These are phyloP conservation scores for Ctenodactylus gundi DNA, from an alignment of 2,113 vertebrate genomes.

Conservation along the genomic window DNA sequence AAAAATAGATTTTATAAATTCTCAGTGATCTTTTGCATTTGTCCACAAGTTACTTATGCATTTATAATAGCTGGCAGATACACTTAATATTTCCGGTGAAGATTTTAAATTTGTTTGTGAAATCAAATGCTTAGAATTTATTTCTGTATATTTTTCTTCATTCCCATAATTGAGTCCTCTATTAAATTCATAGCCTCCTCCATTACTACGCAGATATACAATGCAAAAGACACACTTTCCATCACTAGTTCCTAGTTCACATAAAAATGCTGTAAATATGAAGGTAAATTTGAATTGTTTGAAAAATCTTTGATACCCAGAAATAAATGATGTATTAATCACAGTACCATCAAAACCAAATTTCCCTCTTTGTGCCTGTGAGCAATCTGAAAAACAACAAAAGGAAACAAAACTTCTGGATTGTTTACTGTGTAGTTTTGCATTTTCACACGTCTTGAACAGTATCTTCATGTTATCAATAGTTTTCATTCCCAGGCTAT, in stretches of 20 bases:
- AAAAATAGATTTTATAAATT: not conserved
- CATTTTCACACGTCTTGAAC: conserved; percentile 4
- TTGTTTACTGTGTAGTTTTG: conserved; percentile 32
- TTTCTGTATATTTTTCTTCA: not conserved
- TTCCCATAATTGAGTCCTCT: not conserved
- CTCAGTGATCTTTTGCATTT: not conserved
- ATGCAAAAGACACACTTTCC: not conserved
- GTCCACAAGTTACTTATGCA: not conserved
- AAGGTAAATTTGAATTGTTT: conserved; percentile 55
- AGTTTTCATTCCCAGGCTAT: conserved; percentile 43
- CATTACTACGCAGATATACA: not conserved
- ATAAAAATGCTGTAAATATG: conserved; percentile 54
- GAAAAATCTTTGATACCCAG: conserved; percentile 58
- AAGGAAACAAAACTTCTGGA: not conserved
- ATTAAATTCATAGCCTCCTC: conserved; percentile 38
- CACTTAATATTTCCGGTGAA: not conserved
- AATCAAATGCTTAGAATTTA: not conserved
- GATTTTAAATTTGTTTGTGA: conserved; percentile 26
- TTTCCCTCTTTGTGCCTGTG: conserved; percentile 31
- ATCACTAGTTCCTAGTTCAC: conserved; percentile 31
- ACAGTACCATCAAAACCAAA: conserved; percentile 44
- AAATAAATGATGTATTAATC: conserved; percentile 64
- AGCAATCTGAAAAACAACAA: conserved; percentile 28
- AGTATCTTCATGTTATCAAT: conserved; percentile 57
- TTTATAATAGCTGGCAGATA: not conserved